Conservation (phyloP, 2,797 vertebrate genomes). For the Tiaroga cobitis region DNA sequence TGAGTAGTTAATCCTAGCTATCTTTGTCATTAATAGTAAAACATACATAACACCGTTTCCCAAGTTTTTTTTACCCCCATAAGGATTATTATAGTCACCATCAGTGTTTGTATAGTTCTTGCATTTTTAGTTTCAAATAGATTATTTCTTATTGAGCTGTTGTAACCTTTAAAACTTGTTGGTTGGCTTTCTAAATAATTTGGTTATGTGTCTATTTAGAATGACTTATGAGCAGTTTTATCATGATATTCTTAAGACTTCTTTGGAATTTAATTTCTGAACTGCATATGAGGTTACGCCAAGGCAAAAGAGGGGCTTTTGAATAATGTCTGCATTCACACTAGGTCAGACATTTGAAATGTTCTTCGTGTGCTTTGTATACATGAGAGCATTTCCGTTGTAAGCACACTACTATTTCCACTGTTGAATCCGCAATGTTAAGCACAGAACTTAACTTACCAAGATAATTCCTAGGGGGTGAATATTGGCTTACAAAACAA, state of each 20-base stretch:
- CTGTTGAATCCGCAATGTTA: conserved; percentile 42
- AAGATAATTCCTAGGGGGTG: conserved; percentile 50
- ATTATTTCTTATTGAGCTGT: not conserved
- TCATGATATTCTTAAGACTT: conserved; percentile 17
- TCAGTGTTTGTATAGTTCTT: not conserved
- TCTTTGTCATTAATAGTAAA: not conserved
- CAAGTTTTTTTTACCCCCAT: not conserved
- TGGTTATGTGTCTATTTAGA: too few species aligned
- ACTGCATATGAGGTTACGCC: conserved; percentile 4
- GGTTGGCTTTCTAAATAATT: not conserved
- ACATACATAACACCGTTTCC: not conserved
- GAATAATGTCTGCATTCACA: conserved; percentile 45
- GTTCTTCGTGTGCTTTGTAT: conserved; percentile 32
- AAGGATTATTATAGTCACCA: not conserved
- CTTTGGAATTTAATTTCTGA: not conserved
- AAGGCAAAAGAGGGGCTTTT: conserved; percentile 1
- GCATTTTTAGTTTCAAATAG: not conserved
- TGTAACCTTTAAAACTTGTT: not conserved
- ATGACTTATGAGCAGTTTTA: not conserved
- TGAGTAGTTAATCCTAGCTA: not conserved
- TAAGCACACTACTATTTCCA: conserved; percentile 48
- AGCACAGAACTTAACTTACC: conserved; percentile 55
- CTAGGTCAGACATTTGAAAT: conserved; percentile 46
- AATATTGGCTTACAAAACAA: conserved; percentile 59
- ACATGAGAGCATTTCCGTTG: conserved; percentile 41